A percentile compares a stretch with the other conserved stretches of the same genome.
These are phyloP conservation scores for Homalodisca vitripennis DNA, from an alignment of 1,140 invertebrate genomes.

Conservation along the genomic window DNA sequence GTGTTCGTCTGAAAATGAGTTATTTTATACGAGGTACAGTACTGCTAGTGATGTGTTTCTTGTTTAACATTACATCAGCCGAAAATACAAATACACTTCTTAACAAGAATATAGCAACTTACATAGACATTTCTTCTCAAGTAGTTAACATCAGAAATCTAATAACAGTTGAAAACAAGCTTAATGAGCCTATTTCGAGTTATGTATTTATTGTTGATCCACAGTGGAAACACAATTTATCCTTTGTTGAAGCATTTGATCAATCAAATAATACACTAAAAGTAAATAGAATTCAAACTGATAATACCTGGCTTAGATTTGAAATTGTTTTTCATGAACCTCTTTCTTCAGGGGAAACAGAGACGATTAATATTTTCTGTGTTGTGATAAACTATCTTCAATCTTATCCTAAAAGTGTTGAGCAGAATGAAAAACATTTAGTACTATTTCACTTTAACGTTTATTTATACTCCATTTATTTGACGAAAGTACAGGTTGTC, in stretches of 20 bases:
- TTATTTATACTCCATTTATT: not conserved
- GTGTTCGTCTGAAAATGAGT: too few species aligned
- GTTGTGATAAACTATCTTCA: not conserved
- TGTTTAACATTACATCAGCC: too few species aligned
- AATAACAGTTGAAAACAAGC: not conserved
- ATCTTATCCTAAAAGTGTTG: not conserved
- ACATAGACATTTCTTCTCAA: not conserved
- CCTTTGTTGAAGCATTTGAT: not conserved
- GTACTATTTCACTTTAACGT: not conserved
- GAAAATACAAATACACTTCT: too few species aligned
- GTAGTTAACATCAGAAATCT: not conserved
- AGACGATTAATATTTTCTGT: not conserved
- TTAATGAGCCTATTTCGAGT: not conserved
- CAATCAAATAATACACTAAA: not conserved
- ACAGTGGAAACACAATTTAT: not conserved
- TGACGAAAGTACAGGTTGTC: not conserved
- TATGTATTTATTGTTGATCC: not conserved
- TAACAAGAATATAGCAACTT: too few species aligned
- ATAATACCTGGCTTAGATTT: not conserved
- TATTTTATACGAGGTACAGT: too few species aligned
- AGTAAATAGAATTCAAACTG: not conserved
- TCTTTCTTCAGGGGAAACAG: not conserved
- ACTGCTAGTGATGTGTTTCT: too few species aligned
- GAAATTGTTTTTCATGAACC: not conserved
- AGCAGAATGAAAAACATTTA: not conserved